A percentile compares a stretch with the other conserved stretches of the same genome.
Evolutionary conservation across 2,113 vertebrate genomes (phyloP).

Genomic region (Setophaga kirtlandii): DNA sequence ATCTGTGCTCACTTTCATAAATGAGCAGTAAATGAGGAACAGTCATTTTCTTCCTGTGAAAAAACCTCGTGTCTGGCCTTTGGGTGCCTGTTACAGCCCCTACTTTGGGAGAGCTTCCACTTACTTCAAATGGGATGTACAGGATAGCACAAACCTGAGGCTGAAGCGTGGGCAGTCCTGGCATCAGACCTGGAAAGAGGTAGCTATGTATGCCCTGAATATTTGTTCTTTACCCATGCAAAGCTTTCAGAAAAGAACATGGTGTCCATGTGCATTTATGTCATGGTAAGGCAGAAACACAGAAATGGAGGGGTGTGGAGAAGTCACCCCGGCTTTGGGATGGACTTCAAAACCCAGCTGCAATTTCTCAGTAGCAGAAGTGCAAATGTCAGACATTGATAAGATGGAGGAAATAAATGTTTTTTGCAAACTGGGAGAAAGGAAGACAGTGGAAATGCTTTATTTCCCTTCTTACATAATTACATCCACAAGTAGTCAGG

Average conservation of each 20-base stretch:
- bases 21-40: not conserved
- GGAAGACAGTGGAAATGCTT: conserved; percentile 6
- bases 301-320: not conserved
- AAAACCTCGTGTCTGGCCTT: not conserved
- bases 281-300: not conserved
- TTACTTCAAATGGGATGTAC: not conserved
- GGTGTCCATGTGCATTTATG: not conserved
- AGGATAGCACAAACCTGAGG: not conserved
- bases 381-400: not conserved
- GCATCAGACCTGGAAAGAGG: not conserved
- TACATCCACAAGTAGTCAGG: not conserved
- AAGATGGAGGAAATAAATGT: conserved; percentile 17
- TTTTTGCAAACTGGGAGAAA: conserved; percentile 1
- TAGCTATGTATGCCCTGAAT: not conserved
- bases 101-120: not conserved
- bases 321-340: not conserved
- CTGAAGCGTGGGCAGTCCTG: not conserved
- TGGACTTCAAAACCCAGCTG: not conserved
- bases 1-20: not conserved
- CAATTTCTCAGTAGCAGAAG: not conserved
- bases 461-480: conserved; percentile 20
- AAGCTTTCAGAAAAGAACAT: not conserved
- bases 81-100: not conserved
- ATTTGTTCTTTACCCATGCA: not conserved
- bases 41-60: not conserved